Conservation (phyloP, 2,797 vertebrate species). For the Erpetoichthys calabaricus region DNA sequence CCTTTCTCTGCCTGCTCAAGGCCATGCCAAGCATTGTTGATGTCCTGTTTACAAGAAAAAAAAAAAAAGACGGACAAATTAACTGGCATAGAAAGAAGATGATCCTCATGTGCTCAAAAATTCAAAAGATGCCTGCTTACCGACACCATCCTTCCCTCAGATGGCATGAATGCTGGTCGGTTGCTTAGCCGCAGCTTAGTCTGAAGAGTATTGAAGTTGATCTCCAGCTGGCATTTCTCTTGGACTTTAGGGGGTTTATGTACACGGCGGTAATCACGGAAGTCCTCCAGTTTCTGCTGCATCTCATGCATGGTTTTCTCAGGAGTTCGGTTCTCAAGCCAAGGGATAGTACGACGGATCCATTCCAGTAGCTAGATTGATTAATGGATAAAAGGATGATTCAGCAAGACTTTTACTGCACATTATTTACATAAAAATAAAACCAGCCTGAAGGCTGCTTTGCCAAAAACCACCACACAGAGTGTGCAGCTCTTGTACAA, state of each 20-base stretch:
- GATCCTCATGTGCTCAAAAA: not conserved
- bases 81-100: not conserved
- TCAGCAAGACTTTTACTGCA: too few relatives aligned
- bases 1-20: constrained; percentile 86
- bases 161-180: constrained; percentile 90
- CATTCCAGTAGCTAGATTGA: constrained; percentile 69
- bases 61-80: too few relatives aligned
- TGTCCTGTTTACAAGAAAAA: constrained; percentile 53
- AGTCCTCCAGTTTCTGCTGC: constrained; percentile 90
- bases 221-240: constrained; percentile 90
- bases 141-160: constrained; percentile 82
- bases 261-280: constrained; percentile 75
- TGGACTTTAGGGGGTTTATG: constrained; percentile 90
- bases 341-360: constrained; percentile 84
- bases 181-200: constrained; percentile 88
- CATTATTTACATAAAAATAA: too few relatives aligned
- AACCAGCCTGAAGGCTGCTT: too few relatives aligned
- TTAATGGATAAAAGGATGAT: not conserved
- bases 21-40: constrained; percentile 74
- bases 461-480: too few relatives aligned
- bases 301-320: constrained; percentile 83
- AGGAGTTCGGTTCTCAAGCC: constrained; percentile 75
- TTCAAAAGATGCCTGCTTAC: constrained; percentile 35
- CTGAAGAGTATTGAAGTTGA: constrained; percentile 95
- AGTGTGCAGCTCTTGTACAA: not conserved